Evolutionary conservation across 2,888 invertebrate species (phyloP).

Genomic region (Catocala sponsa): DNA sequence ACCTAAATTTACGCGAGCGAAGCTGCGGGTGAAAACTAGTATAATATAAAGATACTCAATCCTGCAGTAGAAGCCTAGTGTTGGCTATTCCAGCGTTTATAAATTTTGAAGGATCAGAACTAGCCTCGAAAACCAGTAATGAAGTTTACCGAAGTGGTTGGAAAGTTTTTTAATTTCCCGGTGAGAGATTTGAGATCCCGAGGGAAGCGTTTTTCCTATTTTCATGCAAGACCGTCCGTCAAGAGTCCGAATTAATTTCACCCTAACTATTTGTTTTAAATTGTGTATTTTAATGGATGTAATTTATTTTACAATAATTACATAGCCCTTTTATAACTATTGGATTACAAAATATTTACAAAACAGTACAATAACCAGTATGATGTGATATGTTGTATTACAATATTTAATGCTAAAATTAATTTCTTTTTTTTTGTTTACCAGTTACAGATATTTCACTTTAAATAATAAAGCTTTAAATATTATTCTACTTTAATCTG

Average conservation of each 20-base stretch:
- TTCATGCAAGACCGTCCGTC: slow-evolving; percentile 43
- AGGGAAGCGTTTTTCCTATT: slow-evolving; percentile 48
- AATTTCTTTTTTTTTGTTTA: too few relatives aligned
- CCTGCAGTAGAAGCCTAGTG: neutral
- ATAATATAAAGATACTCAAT: neutral
- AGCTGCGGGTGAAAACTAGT: too few relatives aligned
- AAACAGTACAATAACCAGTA: too few relatives aligned
- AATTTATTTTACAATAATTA: neutral
- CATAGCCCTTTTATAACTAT: too few relatives aligned
- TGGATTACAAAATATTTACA: too few relatives aligned
- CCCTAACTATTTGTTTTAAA: neutral
- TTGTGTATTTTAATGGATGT: neutral
- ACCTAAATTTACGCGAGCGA: too few relatives aligned
- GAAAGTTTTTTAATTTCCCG: slow-evolving; percentile 70
- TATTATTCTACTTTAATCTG: too few relatives aligned
- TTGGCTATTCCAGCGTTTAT: slow-evolving; percentile 15
- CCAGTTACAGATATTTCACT: too few relatives aligned
- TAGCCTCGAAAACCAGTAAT: slow-evolving; percentile 52
- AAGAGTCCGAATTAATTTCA: slow-evolving; percentile 27
- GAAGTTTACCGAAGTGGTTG: slow-evolving; percentile 47
- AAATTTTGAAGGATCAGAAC: slow-evolving; percentile 42
- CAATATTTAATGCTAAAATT: too few relatives aligned
- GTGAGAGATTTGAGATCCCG: slow-evolving; percentile 55
- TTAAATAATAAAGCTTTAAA: too few relatives aligned
- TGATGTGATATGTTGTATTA: too few relatives aligned